These are phyloP conservation scores for Didymodactylos carnosus DNA, from an alignment of 2,888 invertebrate species.

Conservation along the genomic window DNA sequence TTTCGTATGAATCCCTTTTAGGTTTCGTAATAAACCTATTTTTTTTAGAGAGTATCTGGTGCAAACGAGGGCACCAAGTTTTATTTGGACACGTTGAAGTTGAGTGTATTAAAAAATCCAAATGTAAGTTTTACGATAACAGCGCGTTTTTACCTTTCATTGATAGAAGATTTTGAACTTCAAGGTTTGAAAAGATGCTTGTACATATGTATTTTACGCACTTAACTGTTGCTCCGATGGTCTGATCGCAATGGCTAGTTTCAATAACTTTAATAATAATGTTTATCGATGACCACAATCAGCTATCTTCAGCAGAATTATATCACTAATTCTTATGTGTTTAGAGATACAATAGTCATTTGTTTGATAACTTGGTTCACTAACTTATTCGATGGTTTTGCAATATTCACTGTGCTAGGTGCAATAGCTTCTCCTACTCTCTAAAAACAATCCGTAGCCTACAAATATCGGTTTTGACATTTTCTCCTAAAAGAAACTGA, in stretches of 20 bases:
- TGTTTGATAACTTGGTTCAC: constrained; percentile 31
- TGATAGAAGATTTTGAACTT: neutral
- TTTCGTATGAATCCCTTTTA: too few species aligned
- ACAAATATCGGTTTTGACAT: too few species aligned
- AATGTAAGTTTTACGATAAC: neutral
- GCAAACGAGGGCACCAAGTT: constrained; percentile 55
- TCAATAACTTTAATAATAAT: constrained; percentile 31
- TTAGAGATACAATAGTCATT: constrained; percentile 31
- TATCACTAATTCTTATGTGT: neutral
- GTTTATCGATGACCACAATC: constrained; percentile 24
- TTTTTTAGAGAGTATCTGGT: constrained; percentile 55
- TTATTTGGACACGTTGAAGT: constrained; percentile 45
- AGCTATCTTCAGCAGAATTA: neutral
- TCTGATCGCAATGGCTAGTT: constrained; percentile 28
- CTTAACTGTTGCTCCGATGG: constrained; percentile 28
- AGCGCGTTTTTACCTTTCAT: neutral
- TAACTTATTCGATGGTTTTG: constrained; percentile 33
- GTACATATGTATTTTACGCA: constrained; percentile 17
- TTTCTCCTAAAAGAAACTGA: too few species aligned
- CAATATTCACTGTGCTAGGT: constrained; percentile 39
- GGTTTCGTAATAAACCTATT: too few species aligned
- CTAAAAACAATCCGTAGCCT: too few species aligned
- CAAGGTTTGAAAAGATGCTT: neutral
- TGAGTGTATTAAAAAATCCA: neutral
- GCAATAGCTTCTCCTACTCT: too few species aligned